A percentile compares a stretch with the other conserved stretches of the same genome.
Conservation (phyloP, 2,888 invertebrate species). For the Phrixothrix hirtus region DNA sequence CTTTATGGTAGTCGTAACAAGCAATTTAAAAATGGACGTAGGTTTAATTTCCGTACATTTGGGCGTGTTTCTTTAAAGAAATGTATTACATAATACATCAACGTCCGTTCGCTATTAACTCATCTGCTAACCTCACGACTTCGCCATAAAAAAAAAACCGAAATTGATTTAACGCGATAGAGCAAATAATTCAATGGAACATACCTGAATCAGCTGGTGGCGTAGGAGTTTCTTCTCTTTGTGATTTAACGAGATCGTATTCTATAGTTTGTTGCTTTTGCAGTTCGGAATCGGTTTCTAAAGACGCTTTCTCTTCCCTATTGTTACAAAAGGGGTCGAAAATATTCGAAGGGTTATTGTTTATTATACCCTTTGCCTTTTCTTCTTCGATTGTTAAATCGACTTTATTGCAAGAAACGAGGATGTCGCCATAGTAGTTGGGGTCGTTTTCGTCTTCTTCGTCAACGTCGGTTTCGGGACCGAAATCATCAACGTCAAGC, state of each 20-base stretch:
- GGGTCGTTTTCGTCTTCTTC: constrained; percentile 62
- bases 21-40: neutral
- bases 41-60: neutral
- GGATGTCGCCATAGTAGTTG: neutral
- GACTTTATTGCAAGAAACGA: neutral
- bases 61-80: neutral
- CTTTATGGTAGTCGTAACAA: no score
- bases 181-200: constrained; percentile 28
- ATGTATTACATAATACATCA: neutral
- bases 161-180: neutral
- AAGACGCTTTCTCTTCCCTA: constrained; percentile 43
- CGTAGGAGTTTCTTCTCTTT: constrained; percentile 61
- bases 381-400: neutral
- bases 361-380: constrained; percentile 47
- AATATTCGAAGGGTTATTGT: constrained; percentile 45
- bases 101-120: constrained; percentile 7
- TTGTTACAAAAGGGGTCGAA: constrained; percentile 46
- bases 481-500: constrained; percentile 67
- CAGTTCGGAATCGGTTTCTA: constrained; percentile 43
- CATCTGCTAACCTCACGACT: constrained; percentile 12
- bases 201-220: constrained; percentile 64
- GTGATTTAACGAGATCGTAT: constrained; percentile 41
- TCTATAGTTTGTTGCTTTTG: constrained; percentile 44
- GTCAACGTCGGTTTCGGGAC: constrained; percentile 78
- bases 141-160: neutral